Base-by-base conservation (phyloP, 2,113 vertebrate genomes). In the Otus sunia region DNA sequence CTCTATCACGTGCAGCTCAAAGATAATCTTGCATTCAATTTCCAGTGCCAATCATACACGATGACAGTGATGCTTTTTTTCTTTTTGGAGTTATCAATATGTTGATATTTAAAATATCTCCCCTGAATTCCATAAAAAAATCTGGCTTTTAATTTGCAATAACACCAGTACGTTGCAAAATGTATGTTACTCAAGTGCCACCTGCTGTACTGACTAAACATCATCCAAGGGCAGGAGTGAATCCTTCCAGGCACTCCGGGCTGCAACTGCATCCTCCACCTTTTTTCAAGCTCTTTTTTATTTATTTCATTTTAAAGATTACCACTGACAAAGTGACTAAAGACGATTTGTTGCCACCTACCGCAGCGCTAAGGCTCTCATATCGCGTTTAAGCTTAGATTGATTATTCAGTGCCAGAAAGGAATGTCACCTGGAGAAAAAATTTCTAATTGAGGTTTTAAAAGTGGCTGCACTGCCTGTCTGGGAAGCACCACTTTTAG, bases 121-220 rank as follows among this genome's bases (percentile, higher is more conserved):
- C 74, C 84, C 67, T 53, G 36, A 75, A 88, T 43, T 50, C 81
- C 92, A 5, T 10, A 86, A 59, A n/a, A 76, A 71, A 87, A 62
- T 50, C 50, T 11, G 64, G 39, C 1, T 52, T 32, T 47, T 47
- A 84, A n/a, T 79, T 68, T 30, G 39, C 56, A 19, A 25, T 18
- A 64, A 20, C 41, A 83, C 12, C 53, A 10, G 62, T 6, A 62
- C 63, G 77, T 64, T 55, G 47, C 72, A 30, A 71, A 88, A 69
- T 92, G 3, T 8, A 9, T 45, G 95, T 96, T 86, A 47, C 97
- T 86, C 41, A 86, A 94, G 94, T 97, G 98, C 98, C 98, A 98
- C 90, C 98, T 98, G 95, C 97, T 97, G 98, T 60, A 63, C 19
- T 3, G 50, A 2, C 23, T 12, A 55, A 25, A 53, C 15, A 15